Base-by-base conservation (phyloP, 2,113 vertebrate genomes). In the Aptenodytes patagonicus region DNA sequence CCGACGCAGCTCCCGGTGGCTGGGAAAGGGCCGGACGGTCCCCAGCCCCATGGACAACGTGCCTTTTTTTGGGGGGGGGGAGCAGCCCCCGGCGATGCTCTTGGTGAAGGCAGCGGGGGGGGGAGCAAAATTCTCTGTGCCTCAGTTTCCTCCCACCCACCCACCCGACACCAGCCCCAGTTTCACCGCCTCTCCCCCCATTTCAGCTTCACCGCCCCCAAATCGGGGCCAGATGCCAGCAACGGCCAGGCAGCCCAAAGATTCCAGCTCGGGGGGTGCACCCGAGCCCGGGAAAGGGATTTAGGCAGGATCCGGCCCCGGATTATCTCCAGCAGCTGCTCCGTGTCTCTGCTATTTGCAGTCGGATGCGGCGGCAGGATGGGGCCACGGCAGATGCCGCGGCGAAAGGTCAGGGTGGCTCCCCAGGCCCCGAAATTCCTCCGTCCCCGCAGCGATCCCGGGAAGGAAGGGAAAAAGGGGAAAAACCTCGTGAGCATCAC, bases 401-500 rank as follows among this genome's bases (percentile, higher is more conserved):
- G 17, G 62, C 0, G 2, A 54, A 90, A 92, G 18, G 31, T 57
- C 12, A 11, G 40, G 38, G 51, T 61, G 66, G 64, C 34, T 71
- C 32, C 57, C 7, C 25, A 18, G 18, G 13, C 6, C 73, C 44
- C 15, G 0, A 71, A 88, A 93, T 54, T n/a, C 15, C 25, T 42
- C 57, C 2, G 3, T 44, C 5, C 5, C 11, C 2, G 1, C 46
- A 26, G 52, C 4, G 0, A 55, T 55, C 11, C 25, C 1, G 0
- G 29, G 26, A 46, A 82, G 13, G 32, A 32, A 78, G 40, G 49
- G 17, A 92, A 86, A 54, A 2, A 2, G 13, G 18, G 34, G 1
- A 15, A 18, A 32, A 51, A 44, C 13, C 40, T 62, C 44, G 10
- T 26, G 17, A 34, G 3, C 2, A 32, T 12, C 51, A 25, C 1